A percentile compares a stretch with the other conserved stretches of the same genome.
Conservation (phyloP, 2,888 invertebrate genomes). For the Stramonita haemastoma region DNA sequence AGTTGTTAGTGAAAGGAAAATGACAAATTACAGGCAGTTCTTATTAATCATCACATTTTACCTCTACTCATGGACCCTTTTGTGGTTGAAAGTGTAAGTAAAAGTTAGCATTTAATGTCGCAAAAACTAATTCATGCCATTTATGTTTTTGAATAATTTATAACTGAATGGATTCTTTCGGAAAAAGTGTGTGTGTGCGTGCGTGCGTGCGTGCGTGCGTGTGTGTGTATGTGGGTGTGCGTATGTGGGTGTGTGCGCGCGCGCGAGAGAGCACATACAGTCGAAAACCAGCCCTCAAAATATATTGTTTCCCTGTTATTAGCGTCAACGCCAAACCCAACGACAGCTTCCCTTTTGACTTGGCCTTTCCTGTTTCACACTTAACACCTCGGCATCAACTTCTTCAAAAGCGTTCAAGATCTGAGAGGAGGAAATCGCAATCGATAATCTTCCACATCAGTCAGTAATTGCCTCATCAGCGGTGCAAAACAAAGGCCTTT, state of each 20-base stretch:
- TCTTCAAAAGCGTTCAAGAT: background rate
- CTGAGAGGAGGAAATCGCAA: background rate
- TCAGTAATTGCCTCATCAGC: background rate
- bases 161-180: too few relatives aligned
- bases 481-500: background rate
- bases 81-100: too few relatives aligned
- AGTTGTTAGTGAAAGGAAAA: too few relatives aligned
- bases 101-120: too few relatives aligned
- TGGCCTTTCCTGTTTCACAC: background rate
- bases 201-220: constrained; percentile 1
- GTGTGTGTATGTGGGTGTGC: background rate
- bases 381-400: background rate
- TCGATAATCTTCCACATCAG: background rate
- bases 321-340: background rate
- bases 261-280: background rate
- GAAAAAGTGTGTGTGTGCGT: background rate
- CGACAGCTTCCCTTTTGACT: too few relatives aligned
- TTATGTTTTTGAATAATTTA: too few relatives aligned
- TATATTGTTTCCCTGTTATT: background rate
- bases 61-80: too few relatives aligned
- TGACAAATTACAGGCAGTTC: too few relatives aligned
- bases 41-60: too few relatives aligned
- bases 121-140: too few relatives aligned
- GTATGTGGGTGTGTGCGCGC: background rate
- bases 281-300: background rate